Percentiles rank a stretch among this genome's conserved stretches.
These are phyloP conservation scores for Danio aesculapii DNA, from an alignment of 2,797 vertebrate species.

Conservation along the genomic window DNA sequence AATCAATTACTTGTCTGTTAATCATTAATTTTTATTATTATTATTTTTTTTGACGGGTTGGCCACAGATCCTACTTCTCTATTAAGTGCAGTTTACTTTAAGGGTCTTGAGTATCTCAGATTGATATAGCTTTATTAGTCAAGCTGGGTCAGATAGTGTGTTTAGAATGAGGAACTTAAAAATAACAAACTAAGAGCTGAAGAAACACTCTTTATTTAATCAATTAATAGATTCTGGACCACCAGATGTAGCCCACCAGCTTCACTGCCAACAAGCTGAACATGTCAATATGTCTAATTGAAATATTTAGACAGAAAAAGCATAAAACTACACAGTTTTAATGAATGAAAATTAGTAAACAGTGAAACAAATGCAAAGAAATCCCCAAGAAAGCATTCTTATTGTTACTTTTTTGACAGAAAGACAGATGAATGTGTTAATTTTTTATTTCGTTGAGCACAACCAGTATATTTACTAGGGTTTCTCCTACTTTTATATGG, in stretches of 20 bases:
- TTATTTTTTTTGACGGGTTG: neutral
- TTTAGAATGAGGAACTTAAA: constrained; percentile 32
- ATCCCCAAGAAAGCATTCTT: too few relatives aligned
- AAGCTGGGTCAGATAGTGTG: neutral
- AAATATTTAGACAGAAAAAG: constrained; percentile 28
- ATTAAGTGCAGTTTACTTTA: neutral
- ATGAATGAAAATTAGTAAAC: too few relatives aligned
- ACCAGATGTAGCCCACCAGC: constrained; percentile 17
- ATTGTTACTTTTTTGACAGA: too few relatives aligned
- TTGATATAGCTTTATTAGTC: neutral
- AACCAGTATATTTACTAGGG: too few relatives aligned
- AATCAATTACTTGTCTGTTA: too few relatives aligned
- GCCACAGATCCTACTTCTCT: neutral
- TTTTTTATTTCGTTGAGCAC: too few relatives aligned
- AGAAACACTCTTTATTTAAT: constrained; percentile 56
- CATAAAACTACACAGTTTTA: too few relatives aligned
- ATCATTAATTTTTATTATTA: too few relatives aligned
- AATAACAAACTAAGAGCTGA: constrained; percentile 44
- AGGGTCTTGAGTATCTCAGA: neutral
- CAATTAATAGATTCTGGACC: constrained; percentile 26
- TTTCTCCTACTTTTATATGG: too few relatives aligned
- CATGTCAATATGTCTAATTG: constrained; percentile 74
- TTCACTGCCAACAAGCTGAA: constrained; percentile 61
- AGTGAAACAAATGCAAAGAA: too few relatives aligned
- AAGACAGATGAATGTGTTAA: too few relatives aligned